Evolutionary conservation across 2,888 invertebrate genomes (phyloP), one percentile per base, ranked within the genome.

Genomic region (Tholera decimalis): DNA sequence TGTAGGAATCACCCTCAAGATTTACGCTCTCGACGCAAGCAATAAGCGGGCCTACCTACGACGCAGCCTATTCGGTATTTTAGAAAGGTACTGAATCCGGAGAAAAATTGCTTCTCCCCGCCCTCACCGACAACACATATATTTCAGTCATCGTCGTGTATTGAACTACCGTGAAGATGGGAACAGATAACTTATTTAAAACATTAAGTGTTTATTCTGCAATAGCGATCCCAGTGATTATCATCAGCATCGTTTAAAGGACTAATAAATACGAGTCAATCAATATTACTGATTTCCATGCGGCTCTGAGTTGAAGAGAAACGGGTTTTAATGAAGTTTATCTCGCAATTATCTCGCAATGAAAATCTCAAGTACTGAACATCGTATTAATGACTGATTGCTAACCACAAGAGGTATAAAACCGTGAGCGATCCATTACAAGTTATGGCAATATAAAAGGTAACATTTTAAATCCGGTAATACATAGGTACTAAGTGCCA

Each of bases 1-100:
- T 89, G 83, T 86, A 84, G 86, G 85, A 83, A 83, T 84, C 91
- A 85, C 89, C 86, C 84, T 80, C 73, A 93, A 93, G 93, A 93
- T 94, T 93, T 93, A 93, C 92, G 91, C 86, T 83, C 84, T 84
- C 89, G 87, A 91, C 91, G 91, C 90, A 89, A 87, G 91, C 92
- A 92, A 92, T 93, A 93, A 92, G 91, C 91, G 87, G 71, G 89
- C 88, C 87, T 88, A 87, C 88, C 87, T 88, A 80, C 82, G 61
- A 77, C 85, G 87, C 85, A 88, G 89, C 85, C 89, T 89, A 88
- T 88, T 90, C 88, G 89, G 88, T 92, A 92, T 92, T 94, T 94
- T 94, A 93, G 95, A 94, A 90, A 93, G 90, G 89, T 91, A 92
- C 90, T 89, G 91, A 90, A 92, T 92, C 89, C 85, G 79, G 90